Base-by-base conservation (phyloP, 2,888 invertebrate genomes). In the Lymantria dispar region DNA sequence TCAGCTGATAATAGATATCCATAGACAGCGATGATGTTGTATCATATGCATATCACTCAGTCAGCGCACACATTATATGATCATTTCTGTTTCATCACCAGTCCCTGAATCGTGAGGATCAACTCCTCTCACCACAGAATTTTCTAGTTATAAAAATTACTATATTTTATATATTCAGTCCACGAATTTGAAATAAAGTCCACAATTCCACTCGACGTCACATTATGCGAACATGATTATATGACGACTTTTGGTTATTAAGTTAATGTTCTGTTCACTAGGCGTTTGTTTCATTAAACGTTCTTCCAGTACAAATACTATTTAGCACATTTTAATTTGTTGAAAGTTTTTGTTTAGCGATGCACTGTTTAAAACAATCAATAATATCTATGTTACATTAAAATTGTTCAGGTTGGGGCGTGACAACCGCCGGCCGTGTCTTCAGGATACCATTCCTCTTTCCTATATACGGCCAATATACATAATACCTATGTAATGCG, bases 111-210 rank as follows among this genome's bases (percentile, higher is more conserved):
- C 70, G 74, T 79, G 83, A 84, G 87, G 87, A 89, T 84, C 76
- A 87, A 89, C 87, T 85, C 89, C 88, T 88, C 89, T 85, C 89
- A 83, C 87, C 90, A 91, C 88, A 90, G 87, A 89, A 84, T 86
- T 89, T 86, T 76, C 85, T 87, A 85, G 85, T 81, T 87, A 86
- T 87, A 87, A 87, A 84, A 88, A 90, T 89, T 88, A 88, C 87
- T 82, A 83, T 86, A 85, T 80, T 82, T 80, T 74, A 81, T 82
- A 79, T 79, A 83, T 83, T 88, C 78, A 87, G 90, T 91, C 87
- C 91, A 90, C 88, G 80, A 90, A 89, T 90, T 91, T 90, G 83
- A 88, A 90, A 89, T 77, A 82, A 88, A 88, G 91, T 91, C 85
- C 90, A 89, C 90, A 81, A 85, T 84, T 83, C 74, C 85, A 88